Percentiles rank a stretch among this genome's conserved stretches.
Evolutionary conservation across 2,797 vertebrate species (phyloP).

Genomic region (Discoglossus pictus): DNA sequence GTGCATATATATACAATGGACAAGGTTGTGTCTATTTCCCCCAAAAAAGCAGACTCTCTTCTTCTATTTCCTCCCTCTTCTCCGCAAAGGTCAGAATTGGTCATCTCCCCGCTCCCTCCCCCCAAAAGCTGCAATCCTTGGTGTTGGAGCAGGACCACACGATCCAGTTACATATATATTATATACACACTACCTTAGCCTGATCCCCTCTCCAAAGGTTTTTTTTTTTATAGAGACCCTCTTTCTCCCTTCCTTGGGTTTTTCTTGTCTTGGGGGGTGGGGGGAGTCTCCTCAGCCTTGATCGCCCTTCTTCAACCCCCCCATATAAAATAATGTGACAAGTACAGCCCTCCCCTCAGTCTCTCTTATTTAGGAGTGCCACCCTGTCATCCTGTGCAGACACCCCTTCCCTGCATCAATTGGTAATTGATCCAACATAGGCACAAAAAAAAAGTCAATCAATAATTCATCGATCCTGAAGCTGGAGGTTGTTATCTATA

Average conservation of each 20-base stretch:
- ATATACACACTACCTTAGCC: slow-evolving; percentile 7
- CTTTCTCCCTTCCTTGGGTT: neutral
- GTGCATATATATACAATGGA: slow-evolving; percentile 88
- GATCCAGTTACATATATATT: slow-evolving; percentile 23
- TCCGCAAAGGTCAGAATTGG: slow-evolving; percentile 68
- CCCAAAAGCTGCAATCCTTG: slow-evolving; percentile 58
- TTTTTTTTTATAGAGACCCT: slow-evolving; percentile 22
- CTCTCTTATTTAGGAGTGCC: slow-evolving; percentile 40
- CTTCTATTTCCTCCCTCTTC: slow-evolving; percentile 66
- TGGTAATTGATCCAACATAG: slow-evolving; percentile 47
- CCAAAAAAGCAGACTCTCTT: slow-evolving; percentile 62
- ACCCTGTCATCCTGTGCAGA: slow-evolving; percentile 24
- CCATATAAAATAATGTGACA: slow-evolving; percentile 47
- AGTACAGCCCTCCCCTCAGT: slow-evolving; percentile 25
- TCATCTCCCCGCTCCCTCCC: slow-evolving; percentile 66
- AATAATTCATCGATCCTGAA: slow-evolving; percentile 35
- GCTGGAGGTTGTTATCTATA: slow-evolving; percentile 14
- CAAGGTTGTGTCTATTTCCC: slow-evolving; percentile 75
- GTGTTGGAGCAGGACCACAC: slow-evolving; percentile 17
- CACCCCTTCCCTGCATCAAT: slow-evolving; percentile 59
- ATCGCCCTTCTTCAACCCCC: slow-evolving; percentile 35
- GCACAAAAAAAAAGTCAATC: slow-evolving; percentile 10
- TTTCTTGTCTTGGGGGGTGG: slow-evolving; percentile 11
- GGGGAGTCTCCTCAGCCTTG: slow-evolving; percentile 22
- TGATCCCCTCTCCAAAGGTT: slow-evolving; percentile 7